These are phyloP conservation scores for Helogale parvula DNA, from an alignment of 2,113 vertebrate genomes.

Conservation along the genomic window DNA sequence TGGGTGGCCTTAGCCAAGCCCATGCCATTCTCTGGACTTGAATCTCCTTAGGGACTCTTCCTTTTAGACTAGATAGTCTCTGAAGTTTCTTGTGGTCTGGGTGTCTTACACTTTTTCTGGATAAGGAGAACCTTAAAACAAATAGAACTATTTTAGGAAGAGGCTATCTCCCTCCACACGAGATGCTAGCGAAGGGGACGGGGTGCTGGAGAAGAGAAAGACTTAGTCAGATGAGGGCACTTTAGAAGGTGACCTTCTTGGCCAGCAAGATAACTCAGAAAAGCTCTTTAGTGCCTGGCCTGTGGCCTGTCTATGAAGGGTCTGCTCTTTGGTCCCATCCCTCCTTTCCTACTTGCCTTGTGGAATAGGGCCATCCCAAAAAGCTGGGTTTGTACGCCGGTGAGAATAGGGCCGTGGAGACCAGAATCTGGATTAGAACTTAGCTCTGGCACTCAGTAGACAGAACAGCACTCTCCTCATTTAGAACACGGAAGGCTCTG, in stretches of 20 bases:
- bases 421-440: not conserved
- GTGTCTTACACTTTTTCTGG: not conserved
- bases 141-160: not conserved
- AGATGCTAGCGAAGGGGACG: not conserved
- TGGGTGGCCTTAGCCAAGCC: not conserved
- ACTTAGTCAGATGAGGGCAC: not conserved
- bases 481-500: not conserved
- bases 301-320: not conserved
- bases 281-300: not conserved
- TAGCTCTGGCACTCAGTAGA: not conserved
- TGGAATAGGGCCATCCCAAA: not conserved
- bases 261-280: not conserved
- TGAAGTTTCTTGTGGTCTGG: conserved; percentile 6
- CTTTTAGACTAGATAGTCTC: conserved; percentile 16
- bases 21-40: not conserved
- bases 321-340: not conserved
- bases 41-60: conserved; percentile 14
- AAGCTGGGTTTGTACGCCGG: not conserved
- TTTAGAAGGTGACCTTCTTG: not conserved
- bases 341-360: not conserved
- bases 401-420: not conserved
- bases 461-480: not conserved
- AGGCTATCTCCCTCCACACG: not conserved
- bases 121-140: not conserved
- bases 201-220: not conserved